phyloP scores from a whole-genome alignment of 2,888 invertebrate species.

The Linnaemya tessellans region DNA sequence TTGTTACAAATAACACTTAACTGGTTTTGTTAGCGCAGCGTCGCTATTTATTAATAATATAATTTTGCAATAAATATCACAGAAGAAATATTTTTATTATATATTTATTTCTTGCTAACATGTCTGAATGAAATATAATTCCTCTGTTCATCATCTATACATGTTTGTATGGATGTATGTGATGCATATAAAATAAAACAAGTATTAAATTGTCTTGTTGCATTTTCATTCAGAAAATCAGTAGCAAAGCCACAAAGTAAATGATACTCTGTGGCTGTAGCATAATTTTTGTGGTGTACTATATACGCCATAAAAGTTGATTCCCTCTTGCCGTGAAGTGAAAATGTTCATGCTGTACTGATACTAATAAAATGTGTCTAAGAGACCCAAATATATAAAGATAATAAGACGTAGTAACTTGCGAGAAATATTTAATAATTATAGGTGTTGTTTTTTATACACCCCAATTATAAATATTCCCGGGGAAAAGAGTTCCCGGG shows the following conservation, averaged over 20 bases:
- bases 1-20: not conserved
- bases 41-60: not conserved
- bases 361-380: no score
- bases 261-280: not conserved
- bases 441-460: no score
- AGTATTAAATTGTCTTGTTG: not conserved
- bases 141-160: not conserved
- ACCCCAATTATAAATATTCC: no score
- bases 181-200: not conserved
- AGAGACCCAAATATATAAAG: not conserved
- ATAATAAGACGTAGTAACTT: no score
- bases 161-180: not conserved
- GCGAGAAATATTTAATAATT: no score
- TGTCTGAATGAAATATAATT: not conserved
- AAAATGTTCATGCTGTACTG: not conserved
- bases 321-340: not conserved
- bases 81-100: not conserved
- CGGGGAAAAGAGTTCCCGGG: no score
- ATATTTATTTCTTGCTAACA: not conserved
- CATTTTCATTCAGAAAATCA: not conserved
- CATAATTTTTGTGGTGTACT: constrained; percentile 22
- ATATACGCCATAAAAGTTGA: not conserved
- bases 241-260: constrained; percentile 36
- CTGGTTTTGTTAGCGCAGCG: not conserved
- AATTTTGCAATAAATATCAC: not conserved